Evolutionary conservation across 1,140 invertebrate genomes (phyloP), one percentile per base, ranked within the genome.

Genomic region (Conus ventricosus): DNA sequence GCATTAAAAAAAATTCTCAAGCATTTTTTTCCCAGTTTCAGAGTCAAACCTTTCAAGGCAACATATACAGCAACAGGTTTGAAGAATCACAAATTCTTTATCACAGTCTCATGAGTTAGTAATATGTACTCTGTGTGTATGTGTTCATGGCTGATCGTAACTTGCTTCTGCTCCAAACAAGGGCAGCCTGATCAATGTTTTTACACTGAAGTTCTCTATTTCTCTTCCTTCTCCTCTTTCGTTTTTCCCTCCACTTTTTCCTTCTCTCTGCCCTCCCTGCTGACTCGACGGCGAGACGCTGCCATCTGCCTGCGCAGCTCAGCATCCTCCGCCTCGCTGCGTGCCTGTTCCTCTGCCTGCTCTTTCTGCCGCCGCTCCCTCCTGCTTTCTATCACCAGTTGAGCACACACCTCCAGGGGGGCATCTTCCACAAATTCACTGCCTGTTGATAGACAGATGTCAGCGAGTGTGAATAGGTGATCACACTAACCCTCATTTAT

Each of bases 341-440:
- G n/a, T 17, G 71, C 87, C 53, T 85, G 8, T 82, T 75, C 82
- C 25, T 60, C 81, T 5, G 80, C 89, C 84, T 84, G 78, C 85
- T 93, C 93, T 86, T 88, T 90, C 83, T 90, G 82, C 57, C 90
- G 84, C 55, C 91, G 85, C 75, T 93, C 93, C 55, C 90, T 81
- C 60, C 87, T 91, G 13, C 91, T 91, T 51, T 92, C 89, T 5
- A 92, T 91, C 25, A 94, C 93, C 55, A 94, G 90, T 23, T 92
- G 88, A 54, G 91, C 89, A 90, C 93, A 94, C 8, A 90, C 89
- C 27, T 90, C 90, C 57, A 94, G 89, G 11, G 93, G 93, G n/a
- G 93, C 92, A 27, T 86, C 84, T 85, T 93, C 93, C 4, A 94
- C 91, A 89, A 87, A 90, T 60, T 92, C 91, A 89, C 90, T 93